Conservation (phyloP, 1,140 invertebrate genomes). For the Leptinotarsa defecta region DNA sequence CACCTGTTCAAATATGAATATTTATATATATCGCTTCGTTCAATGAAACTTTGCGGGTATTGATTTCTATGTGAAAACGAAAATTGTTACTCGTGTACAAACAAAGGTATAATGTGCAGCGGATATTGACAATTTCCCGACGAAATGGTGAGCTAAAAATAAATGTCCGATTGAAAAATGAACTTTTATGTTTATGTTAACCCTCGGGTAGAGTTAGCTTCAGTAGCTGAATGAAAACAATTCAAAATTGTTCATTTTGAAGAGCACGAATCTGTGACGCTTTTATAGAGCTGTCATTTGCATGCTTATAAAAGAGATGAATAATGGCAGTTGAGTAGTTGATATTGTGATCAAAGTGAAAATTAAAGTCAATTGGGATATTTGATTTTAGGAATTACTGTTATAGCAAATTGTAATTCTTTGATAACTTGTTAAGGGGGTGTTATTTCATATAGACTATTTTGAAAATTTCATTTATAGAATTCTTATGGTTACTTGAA, state of each 20-base stretch:
- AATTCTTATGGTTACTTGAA: no score
- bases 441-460: no score
- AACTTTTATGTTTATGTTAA: slow-evolving; percentile 2
- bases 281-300: neutral
- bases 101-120: neutral
- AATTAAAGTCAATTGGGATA: no score
- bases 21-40: neutral
- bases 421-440: no score
- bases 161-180: neutral
- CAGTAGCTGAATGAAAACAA: neutral
- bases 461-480: no score
- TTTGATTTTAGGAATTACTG: no score
- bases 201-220: neutral
- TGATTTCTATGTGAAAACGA: neutral
- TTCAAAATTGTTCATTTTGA: neutral
- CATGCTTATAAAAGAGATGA: neutral
- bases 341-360: neutral
- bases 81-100: neutral
- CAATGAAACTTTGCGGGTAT: neutral
- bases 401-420: no score
- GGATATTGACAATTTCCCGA: neutral
- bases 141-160: neutral
- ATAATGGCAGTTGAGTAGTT: neutral
- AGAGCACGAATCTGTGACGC: neutral
- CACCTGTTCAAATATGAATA: slow-evolving; percentile 6